These are phyloP conservation scores for Mus spicilegus DNA, from an alignment of 2,113 vertebrate species.

Conservation along the genomic window DNA sequence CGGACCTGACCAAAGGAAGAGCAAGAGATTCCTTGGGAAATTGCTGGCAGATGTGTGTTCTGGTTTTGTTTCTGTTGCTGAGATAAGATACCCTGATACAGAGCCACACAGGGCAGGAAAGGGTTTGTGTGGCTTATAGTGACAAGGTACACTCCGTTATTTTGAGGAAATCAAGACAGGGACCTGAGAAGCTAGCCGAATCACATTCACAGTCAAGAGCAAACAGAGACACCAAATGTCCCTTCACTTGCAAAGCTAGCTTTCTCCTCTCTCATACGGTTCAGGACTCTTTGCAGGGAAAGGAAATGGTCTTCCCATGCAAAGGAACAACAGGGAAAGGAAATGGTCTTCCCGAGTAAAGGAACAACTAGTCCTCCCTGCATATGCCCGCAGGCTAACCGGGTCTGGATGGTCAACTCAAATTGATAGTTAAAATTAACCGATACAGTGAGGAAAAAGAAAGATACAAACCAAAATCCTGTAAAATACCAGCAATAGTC, in stretches of 20 bases:
- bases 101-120: not conserved
- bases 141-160: not conserved
- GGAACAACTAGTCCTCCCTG: too few species aligned
- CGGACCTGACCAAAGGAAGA: not conserved
- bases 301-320: not conserved
- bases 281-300: not conserved
- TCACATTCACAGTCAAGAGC: not conserved
- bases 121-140: not conserved
- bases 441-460: not conserved
- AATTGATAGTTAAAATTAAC: not conserved
- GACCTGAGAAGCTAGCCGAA: not conserved
- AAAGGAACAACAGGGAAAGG: too few species aligned
- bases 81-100: too few species aligned
- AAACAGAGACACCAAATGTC: too few species aligned
- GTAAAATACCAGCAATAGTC: not conserved
- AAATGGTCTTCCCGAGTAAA: not conserved
- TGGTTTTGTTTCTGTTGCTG: not conserved
- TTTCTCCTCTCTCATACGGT: not conserved
- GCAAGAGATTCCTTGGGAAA: not conserved
- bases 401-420: not conserved
- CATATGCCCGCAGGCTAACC: not conserved
- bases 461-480: constrained; percentile 23
- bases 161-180: not conserved
- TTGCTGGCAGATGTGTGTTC: not conserved
- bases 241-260: not conserved